A percentile compares a stretch with the other conserved stretches of the same genome.
These are phyloP conservation scores for Plebejus argus DNA, from an alignment of 2,888 invertebrate genomes.

Conservation along the genomic window DNA sequence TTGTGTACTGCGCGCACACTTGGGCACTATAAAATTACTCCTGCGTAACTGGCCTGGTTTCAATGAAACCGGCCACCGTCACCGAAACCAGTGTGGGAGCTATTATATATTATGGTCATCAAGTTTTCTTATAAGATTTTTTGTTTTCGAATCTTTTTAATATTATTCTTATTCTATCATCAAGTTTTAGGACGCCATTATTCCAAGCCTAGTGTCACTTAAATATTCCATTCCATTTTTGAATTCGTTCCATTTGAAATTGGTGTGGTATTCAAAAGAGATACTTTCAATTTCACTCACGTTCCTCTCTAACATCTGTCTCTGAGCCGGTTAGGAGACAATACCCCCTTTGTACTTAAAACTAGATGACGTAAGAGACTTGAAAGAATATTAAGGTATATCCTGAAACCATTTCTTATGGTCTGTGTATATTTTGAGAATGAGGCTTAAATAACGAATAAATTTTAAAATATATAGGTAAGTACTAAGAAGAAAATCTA, in stretches of 20 bases:
- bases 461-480: no score
- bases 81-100: no score
- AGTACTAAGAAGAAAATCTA: no score
- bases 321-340: constrained; percentile 54
- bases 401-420: neutral
- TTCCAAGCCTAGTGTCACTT: neutral
- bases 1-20: no score
- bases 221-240: constrained; percentile 14
- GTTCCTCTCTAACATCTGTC: constrained; percentile 62
- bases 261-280: constrained; percentile 49
- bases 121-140: neutral
- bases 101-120: no score
- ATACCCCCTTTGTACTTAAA: neutral
- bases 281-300: constrained; percentile 66
- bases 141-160: no score
- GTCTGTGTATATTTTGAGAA: no score
- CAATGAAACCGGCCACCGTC: no score
- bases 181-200: neutral
- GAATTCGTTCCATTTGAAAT: constrained; percentile 56
- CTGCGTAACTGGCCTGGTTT: no score
- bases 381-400: neutral
- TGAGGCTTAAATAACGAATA: no score
- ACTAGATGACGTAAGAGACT: neutral
- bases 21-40: no score
- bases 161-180: neutral